Conservation (phyloP, 2,113 vertebrate genomes). For the Cebidichthys violaceus region DNA sequence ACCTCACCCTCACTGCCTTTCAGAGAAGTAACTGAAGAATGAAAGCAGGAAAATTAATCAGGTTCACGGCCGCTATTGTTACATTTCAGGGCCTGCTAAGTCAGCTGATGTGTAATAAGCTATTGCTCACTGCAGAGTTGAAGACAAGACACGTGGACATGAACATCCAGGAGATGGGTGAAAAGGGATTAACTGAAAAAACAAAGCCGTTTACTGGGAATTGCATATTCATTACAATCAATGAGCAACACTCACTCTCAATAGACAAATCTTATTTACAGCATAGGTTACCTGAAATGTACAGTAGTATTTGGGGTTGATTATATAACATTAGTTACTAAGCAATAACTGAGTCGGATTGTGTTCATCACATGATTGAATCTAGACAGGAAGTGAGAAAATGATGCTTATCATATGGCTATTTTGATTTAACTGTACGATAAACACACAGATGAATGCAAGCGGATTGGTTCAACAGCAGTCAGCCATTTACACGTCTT, state of each 20-base stretch:
- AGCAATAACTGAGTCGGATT: slow-evolving; percentile 80
- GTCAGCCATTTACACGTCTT: not conserved
- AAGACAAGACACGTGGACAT: not conserved
- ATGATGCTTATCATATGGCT: slow-evolving; percentile 17
- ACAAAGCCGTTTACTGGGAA: slow-evolving; percentile 79
- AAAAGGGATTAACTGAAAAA: slow-evolving; percentile 65
- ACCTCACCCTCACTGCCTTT: slow-evolving; percentile 47
- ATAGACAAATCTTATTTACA: slow-evolving; percentile 82
- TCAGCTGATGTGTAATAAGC: slow-evolving; percentile 11
- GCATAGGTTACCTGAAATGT: slow-evolving; percentile 75
- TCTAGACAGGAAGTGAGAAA: slow-evolving; percentile 31
- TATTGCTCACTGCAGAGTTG: not conserved
- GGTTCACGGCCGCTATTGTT: slow-evolving; percentile 6
- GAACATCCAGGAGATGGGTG: not conserved
- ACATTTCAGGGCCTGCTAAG: slow-evolving; percentile 25
- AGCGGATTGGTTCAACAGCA: not conserved
- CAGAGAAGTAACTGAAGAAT: slow-evolving; percentile 27
- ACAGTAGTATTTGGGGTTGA: slow-evolving; percentile 74
- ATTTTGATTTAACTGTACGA: slow-evolving; percentile 33
- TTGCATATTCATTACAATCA: slow-evolving; percentile 81
- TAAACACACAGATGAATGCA: slow-evolving; percentile 15
- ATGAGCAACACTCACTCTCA: slow-evolving; percentile 74
- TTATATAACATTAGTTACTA: slow-evolving; percentile 76
- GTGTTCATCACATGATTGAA: slow-evolving; percentile 28
- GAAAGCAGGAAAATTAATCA: slow-evolving; percentile 41